Conservation (phyloP, 2,888 invertebrate species). For the Argynnis bischoffii region DNA sequence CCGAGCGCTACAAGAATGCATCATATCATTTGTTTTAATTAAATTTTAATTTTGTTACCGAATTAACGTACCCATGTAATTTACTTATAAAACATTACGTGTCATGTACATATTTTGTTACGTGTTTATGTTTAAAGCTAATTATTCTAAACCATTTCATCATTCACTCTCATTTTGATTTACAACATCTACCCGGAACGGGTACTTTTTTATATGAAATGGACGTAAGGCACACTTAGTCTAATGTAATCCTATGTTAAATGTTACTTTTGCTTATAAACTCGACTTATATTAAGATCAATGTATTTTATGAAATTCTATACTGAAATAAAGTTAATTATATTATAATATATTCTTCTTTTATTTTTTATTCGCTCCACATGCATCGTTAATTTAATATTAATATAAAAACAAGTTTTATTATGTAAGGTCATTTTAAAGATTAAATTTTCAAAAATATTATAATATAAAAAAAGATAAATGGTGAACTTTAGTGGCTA, state of each 20-base stretch:
- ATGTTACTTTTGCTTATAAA: constrained; percentile 30
- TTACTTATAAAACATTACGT: constrained; percentile 50
- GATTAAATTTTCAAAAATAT: too few relatives aligned
- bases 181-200: constrained; percentile 59
- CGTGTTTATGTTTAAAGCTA: constrained; percentile 39
- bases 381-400: neutral
- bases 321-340: constrained; percentile 35
- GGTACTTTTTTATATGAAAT: constrained; percentile 81
- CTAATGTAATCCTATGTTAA: constrained; percentile 36
- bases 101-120: constrained; percentile 35
- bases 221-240: constrained; percentile 41
- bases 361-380: neutral
- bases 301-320: constrained; percentile 27
- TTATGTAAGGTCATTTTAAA: too few relatives aligned
- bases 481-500: neutral
- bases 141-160: constrained; percentile 56
- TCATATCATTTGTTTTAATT: constrained; percentile 83
- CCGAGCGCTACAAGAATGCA: constrained; percentile 78
- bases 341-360: constrained; percentile 16
- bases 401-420: too few relatives aligned
- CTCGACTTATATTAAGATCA: constrained; percentile 19
- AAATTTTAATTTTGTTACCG: constrained; percentile 70
- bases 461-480: too few relatives aligned
- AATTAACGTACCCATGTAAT: constrained; percentile 65
- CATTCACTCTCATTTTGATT: constrained; percentile 44